Base-by-base conservation (phyloP, 2,888 invertebrate genomes). In the Hypomecis atomaria region DNA sequence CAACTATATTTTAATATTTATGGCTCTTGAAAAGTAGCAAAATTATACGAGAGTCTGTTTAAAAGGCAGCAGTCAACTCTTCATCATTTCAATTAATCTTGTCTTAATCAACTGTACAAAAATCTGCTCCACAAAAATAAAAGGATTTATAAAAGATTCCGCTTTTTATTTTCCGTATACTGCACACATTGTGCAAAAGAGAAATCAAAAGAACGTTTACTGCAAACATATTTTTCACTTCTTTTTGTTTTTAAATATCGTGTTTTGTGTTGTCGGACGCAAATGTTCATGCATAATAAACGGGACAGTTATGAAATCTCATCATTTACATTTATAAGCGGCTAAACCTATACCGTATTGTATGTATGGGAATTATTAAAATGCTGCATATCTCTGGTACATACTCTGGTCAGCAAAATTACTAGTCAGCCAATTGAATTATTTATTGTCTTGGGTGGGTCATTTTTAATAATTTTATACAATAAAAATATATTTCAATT, bases 281-380 rank as follows among this genome's bases (percentile, higher is more conserved):
- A 56, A 56, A 56, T 34, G 42, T 48, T 62, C 63, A 59, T 59
- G 45, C 45, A 59, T 65, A 52, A 65, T 59, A 56, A 56, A 64
- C 44, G 55, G 49, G 49, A 45, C 55, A 52, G 59, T 42, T 56
- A 60, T 57, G 55, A 57, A 65, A 60, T 43, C 43, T 57, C 53
- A 61, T 54, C 57, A 60, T 13, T 59, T 47, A 60, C 36, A 45
- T 45, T 60, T 59, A 47, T 57, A 61, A 65, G 48, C 38, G 34
- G 48, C 61, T 53, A 65, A 61, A 65, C 53, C 52, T 59, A 50
- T 49, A 59, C 48, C 34, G 42, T 43, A 45, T 62, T 59, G 49
- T 59, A 23, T 23, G 23, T 23, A 23, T 23, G 23, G 23, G 23
- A 23, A 23, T 23, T 23, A 23, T 23, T 23, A 23, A 23, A 23